phyloP scores from a whole-genome alignment of 2,113 vertebrate species.

The Panthera tigris region DNA sequence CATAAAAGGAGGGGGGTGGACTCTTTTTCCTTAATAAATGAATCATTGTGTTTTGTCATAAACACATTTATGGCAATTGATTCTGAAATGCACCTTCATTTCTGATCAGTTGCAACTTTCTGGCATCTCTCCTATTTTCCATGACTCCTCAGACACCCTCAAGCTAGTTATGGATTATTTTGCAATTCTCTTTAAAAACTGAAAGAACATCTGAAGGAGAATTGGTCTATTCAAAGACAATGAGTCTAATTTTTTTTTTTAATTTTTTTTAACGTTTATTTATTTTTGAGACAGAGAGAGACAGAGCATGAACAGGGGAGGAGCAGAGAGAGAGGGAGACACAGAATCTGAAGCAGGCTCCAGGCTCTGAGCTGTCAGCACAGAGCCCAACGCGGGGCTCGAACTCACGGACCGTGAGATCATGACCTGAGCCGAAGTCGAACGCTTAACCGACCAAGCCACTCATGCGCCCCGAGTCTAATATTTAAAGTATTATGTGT shows the following conservation, averaged over 20 bases:
- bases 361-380: no score
- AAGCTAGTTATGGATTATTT: not conserved
- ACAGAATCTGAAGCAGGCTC: no score
- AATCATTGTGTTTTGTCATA: not conserved
- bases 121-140: not conserved
- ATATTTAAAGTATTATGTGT: not conserved
- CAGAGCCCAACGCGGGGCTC: no score
- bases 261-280: no score
- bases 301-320: no score
- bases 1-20: not conserved
- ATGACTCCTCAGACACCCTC: not conserved
- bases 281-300: no score
- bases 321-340: no score
- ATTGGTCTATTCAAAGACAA: not conserved
- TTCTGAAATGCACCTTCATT: not conserved
- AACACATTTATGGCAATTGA: not conserved
- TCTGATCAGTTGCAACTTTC: not conserved
- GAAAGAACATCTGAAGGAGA: not conserved
- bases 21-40: not conserved
- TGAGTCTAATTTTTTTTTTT: not conserved
- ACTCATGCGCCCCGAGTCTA: not conserved
- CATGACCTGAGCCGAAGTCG: no score
- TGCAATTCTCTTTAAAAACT: not conserved
- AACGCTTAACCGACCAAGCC: no score
- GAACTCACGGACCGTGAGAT: no score